Evolutionary conservation across 2,888 invertebrate genomes (phyloP).

Genomic region (Morpho deidamia): DNA sequence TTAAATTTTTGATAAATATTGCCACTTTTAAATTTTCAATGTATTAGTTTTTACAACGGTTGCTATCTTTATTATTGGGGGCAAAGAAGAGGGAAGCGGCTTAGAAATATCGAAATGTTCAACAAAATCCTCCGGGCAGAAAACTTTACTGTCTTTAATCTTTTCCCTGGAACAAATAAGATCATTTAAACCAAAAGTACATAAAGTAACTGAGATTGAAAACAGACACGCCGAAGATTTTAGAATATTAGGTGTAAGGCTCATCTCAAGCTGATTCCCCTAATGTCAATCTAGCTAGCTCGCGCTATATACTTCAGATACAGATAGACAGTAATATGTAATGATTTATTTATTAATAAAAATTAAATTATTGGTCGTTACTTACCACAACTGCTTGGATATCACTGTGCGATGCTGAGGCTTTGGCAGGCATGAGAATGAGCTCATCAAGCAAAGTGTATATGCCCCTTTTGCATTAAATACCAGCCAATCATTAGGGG

Average conservation of each 20-base stretch:
- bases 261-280: no score
- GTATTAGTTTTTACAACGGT: slow-evolving; percentile 1
- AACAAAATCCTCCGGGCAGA: slow-evolving; percentile 29
- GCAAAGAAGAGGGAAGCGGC: slow-evolving; percentile 35
- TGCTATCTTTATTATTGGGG: slow-evolving; percentile 21
- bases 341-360: no score
- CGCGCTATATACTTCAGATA: no score
- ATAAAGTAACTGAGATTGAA: background rate
- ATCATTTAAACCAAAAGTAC: background rate
- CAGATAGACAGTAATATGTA: no score
- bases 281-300: no score
- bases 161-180: background rate
- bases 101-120: slow-evolving; percentile 30
- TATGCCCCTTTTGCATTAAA: slow-evolving; percentile 36
- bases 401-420: slow-evolving; percentile 35
- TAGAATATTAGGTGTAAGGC: no score
- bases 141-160: background rate
- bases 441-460: slow-evolving; percentile 28
- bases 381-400: slow-evolving; percentile 37
- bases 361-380: no score
- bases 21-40: background rate
- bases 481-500: slow-evolving; percentile 36
- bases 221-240: no score
- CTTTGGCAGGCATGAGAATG: slow-evolving; percentile 33
- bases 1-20: background rate